Evolutionary conservation across 2,113 vertebrate species (phyloP).

Genomic region (Oxyura jamaicensis): DNA sequence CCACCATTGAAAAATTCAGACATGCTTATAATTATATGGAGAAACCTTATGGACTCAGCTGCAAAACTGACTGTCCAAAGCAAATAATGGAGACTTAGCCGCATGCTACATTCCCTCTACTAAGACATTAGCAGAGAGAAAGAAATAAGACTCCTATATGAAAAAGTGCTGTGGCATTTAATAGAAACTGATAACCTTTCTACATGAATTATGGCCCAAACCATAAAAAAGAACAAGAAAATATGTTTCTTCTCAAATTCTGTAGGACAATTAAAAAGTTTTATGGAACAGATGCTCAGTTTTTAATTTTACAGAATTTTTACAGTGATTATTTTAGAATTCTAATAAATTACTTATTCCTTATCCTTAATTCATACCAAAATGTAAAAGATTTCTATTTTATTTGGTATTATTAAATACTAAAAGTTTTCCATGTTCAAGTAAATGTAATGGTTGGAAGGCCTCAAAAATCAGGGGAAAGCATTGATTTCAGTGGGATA

Average conservation of each 20-base stretch:
- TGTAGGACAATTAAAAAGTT: neutral
- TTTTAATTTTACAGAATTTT: neutral
- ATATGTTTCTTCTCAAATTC: neutral
- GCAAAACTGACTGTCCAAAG: constrained; percentile 41
- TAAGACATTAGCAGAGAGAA: constrained; percentile 2
- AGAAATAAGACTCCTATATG: constrained; percentile 1
- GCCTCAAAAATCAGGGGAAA: neutral
- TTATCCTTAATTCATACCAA: neutral
- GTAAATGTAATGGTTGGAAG: neutral
- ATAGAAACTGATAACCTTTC: constrained; percentile 6
- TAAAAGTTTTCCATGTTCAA: neutral
- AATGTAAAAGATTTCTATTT: neutral
- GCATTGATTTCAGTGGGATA: neutral
- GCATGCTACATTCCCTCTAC: neutral
- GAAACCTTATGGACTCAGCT: constrained; percentile 56
- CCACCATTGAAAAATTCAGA: constrained; percentile 36
- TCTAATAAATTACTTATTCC: neutral
- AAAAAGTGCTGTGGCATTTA: neutral
- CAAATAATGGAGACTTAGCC: constrained; percentile 41
- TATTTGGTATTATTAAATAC: neutral
- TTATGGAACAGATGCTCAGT: neutral
- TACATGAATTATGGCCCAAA: neutral
- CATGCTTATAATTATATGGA: constrained; percentile 32
- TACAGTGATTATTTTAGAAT: neutral
- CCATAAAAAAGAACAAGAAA: neutral